phyloP scores from a whole-genome alignment of 2,113 vertebrate genomes.

The Oreochromis tanganicae region DNA sequence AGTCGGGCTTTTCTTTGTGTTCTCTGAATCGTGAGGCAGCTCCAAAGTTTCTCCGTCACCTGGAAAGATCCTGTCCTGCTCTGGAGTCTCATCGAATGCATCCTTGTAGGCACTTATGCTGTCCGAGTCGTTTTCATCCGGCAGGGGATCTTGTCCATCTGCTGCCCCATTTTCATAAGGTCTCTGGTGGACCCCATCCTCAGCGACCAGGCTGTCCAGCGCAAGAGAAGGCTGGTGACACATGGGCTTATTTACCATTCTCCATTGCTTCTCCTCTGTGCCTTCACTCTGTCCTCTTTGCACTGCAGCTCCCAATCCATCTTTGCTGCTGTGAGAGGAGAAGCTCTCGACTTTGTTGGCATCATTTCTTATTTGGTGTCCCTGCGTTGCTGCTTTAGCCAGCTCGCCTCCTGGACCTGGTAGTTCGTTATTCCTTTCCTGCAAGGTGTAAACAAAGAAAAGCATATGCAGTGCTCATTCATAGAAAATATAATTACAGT shows the following conservation, averaged over 20 bases:
- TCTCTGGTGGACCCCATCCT: slow-evolving; percentile 45
- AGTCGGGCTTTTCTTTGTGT: neutral
- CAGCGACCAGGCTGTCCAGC: neutral
- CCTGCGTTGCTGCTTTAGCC: neutral
- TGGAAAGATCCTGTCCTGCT: slow-evolving; percentile 44
- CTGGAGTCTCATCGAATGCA: slow-evolving; percentile 62
- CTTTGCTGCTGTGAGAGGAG: neutral
- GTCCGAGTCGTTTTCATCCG: slow-evolving; percentile 50
- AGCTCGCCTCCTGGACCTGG: neutral
- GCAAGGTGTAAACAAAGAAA: neutral
- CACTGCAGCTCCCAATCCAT: neutral
- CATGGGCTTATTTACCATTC: slow-evolving; percentile 29
- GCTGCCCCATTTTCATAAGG: neutral
- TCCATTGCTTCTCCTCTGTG: slow-evolving; percentile 12
- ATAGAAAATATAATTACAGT: neutral
- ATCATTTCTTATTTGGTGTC: neutral
- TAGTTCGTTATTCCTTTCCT: slow-evolving; percentile 42
- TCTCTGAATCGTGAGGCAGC: slow-evolving; percentile 20
- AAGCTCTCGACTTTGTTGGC: neutral
- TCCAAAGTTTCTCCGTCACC: slow-evolving; percentile 22
- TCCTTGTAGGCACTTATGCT: slow-evolving; percentile 72
- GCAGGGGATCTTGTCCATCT: neutral
- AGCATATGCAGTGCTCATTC: neutral
- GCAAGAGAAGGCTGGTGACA: slow-evolving; percentile 39
- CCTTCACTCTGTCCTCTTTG: neutral